phyloP scores from a whole-genome alignment of 2,113 vertebrate genomes.

The Malurus alboscapulatus region DNA sequence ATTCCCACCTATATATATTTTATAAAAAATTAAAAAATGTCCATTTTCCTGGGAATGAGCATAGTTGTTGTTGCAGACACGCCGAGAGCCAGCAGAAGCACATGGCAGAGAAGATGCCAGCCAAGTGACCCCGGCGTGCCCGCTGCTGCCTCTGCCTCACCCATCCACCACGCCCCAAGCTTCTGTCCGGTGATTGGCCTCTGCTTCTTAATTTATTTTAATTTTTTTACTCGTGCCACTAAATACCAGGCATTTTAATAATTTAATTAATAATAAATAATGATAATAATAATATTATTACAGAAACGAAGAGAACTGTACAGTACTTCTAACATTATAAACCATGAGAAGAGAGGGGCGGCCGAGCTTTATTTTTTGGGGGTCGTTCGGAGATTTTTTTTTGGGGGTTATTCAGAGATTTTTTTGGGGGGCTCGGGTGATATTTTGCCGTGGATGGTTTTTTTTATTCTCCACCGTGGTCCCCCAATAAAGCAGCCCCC shows the following conservation, averaged over 20 bases:
- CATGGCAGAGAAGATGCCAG: conserved; percentile 94
- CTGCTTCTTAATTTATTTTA: conserved; percentile 93
- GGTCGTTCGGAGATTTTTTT: conserved; percentile 78
- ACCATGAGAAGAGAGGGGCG: conserved; percentile 72
- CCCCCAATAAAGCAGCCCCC: too few relatives aligned
- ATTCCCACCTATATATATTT: too few relatives aligned
- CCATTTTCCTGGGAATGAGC: too few relatives aligned
- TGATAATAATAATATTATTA: conserved; percentile 65
- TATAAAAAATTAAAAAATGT: too few relatives aligned
- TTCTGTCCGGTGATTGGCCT: conserved; percentile 96
- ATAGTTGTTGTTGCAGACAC: conserved; percentile 75
- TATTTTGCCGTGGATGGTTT: too few relatives aligned
- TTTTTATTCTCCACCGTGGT: too few relatives aligned
- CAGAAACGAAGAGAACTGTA: conserved; percentile 73
- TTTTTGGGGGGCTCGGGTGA: too few relatives aligned
- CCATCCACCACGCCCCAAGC: conserved; percentile 89
- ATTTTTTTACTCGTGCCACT: conserved; percentile 90
- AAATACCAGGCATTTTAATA: conserved; percentile 87
- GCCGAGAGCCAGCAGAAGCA: conserved; percentile 99
- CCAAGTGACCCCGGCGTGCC: conserved; percentile 91
- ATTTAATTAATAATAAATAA: neutral
- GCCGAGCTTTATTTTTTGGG: conserved; percentile 82
- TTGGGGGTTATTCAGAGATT: neutral
- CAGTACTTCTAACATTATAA: conserved; percentile 84
- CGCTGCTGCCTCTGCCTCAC: conserved; percentile 87